These are phyloP conservation scores for Pangasius djambal DNA, from an alignment of 2,797 vertebrate genomes.

Conservation along the genomic window DNA sequence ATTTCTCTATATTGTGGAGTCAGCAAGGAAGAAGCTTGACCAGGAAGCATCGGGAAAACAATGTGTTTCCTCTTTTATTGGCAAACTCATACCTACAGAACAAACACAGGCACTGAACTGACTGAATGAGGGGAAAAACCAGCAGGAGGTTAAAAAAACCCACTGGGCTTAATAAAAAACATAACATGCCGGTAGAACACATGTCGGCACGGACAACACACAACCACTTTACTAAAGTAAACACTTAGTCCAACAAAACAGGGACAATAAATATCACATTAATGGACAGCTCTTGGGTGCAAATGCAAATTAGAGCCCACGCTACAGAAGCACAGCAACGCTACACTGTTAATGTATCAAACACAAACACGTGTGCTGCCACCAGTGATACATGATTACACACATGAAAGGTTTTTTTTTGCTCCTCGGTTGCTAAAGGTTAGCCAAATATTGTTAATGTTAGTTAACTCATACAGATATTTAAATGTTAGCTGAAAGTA, in stretches of 20 bases:
- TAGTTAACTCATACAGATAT: background rate
- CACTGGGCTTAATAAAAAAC: background rate
- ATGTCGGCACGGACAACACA: background rate
- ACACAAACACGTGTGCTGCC: background rate
- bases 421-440: background rate
- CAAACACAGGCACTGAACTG: background rate
- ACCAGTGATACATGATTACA: background rate
- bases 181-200: background rate
- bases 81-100: background rate
- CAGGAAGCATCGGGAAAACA: background rate
- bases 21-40: background rate
- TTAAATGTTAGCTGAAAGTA: background rate
- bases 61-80: background rate
- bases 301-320: background rate
- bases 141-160: background rate
- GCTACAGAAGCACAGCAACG: background rate
- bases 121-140: conserved; percentile 6
- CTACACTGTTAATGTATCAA: background rate
- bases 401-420: background rate
- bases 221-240: background rate
- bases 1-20: background rate
- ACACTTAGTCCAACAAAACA: background rate
- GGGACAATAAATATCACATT: background rate
- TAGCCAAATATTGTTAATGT: background rate
- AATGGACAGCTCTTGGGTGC: background rate